A percentile compares a stretch with the other conserved stretches of the same genome.
phyloP scores from a whole-genome alignment of 2,113 vertebrate species.

The Melanocharis versteri region DNA sequence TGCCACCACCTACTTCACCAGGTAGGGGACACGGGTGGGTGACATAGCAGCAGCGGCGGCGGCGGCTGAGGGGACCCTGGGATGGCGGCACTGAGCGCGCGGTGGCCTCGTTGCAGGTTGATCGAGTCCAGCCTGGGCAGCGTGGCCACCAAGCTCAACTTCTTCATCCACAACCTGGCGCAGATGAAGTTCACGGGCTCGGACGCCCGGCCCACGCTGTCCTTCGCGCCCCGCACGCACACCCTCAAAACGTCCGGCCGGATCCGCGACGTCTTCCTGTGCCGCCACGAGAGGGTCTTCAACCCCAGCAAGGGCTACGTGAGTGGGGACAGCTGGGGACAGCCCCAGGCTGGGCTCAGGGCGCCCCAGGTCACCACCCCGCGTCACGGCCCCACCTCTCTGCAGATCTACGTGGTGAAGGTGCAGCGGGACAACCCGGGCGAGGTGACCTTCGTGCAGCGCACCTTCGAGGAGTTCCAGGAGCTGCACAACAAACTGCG shows the following conservation, averaged over 20 bases:
- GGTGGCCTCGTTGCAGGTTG: constrained; percentile 68
- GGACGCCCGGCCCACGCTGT: constrained; percentile 82
- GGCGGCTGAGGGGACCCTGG: accelerated
- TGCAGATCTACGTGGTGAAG: constrained; percentile 86
- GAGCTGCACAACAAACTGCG: constrained; percentile 92
- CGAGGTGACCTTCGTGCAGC: constrained; percentile 82
- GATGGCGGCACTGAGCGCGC: accelerated
- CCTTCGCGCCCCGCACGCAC: constrained; percentile 85
- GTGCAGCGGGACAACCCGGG: constrained; percentile 84
- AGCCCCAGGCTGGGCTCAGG: accelerated
- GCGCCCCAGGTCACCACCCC: not conserved
- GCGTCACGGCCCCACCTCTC: not conserved
- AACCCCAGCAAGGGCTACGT: constrained; percentile 89
- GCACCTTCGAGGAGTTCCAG: constrained; percentile 94
- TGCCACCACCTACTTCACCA: constrained; percentile 96
- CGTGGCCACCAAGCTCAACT: constrained; percentile 98
- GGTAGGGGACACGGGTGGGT: constrained; percentile 55
- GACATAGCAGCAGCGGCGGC: not conserved
- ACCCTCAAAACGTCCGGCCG: constrained; percentile 80
- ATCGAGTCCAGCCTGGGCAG: constrained; percentile 97
- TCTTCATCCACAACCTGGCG: constrained; percentile 98
- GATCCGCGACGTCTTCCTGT: constrained; percentile 86
- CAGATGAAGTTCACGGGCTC: constrained; percentile 94
- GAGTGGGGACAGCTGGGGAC: constrained; percentile 47
- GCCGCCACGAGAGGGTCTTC: constrained; percentile 81